These are phyloP conservation scores for Charaxes varanes DNA, from an alignment of 1,140 invertebrate genomes.

Conservation along the genomic window DNA sequence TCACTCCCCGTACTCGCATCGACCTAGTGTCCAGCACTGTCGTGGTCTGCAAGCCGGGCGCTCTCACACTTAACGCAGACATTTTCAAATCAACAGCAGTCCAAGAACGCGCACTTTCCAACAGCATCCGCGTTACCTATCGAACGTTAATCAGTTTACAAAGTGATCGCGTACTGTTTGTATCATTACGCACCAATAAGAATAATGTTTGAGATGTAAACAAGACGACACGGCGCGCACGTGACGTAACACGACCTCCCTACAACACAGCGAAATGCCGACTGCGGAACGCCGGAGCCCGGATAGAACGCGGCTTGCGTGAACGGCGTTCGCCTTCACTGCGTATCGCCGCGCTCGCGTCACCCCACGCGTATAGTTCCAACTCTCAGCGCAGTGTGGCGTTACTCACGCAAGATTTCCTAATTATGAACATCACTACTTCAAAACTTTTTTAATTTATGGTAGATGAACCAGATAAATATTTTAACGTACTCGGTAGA, in stretches of 20 bases:
- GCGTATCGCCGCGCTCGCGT: constrained; percentile 15
- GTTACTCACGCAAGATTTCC: constrained; percentile 26
- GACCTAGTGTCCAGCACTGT: constrained; percentile 58
- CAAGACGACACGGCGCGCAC: constrained; percentile 25
- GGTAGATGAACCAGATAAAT: too few relatives aligned
- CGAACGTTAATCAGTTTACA: constrained; percentile 49
- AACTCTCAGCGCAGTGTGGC: constrained; percentile 46
- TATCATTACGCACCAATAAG: constrained; percentile 59
- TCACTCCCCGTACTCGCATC: constrained; percentile 48
- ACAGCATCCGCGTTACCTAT: constrained; percentile 59
- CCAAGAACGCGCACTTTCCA: constrained; percentile 42
- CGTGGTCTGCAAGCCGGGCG: constrained; percentile 51
- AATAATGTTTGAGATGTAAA: constrained; percentile 28
- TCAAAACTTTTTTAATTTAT: neutral
- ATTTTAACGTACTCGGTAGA: too few relatives aligned
- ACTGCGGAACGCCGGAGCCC: constrained; percentile 27
- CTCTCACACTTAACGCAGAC: constrained; percentile 65
- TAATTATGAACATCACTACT: constrained; percentile 1
- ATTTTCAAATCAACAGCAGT: constrained; percentile 46
- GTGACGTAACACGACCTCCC: constrained; percentile 39
- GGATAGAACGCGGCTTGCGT: constrained; percentile 11
- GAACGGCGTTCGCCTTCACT: constrained; percentile 12
- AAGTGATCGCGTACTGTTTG: constrained; percentile 27
- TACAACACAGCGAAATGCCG: constrained; percentile 4
- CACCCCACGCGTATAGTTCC: constrained; percentile 29